phyloP scores from a whole-genome alignment of 2,797 vertebrate species.

The Oceanodroma leucorhoa region DNA sequence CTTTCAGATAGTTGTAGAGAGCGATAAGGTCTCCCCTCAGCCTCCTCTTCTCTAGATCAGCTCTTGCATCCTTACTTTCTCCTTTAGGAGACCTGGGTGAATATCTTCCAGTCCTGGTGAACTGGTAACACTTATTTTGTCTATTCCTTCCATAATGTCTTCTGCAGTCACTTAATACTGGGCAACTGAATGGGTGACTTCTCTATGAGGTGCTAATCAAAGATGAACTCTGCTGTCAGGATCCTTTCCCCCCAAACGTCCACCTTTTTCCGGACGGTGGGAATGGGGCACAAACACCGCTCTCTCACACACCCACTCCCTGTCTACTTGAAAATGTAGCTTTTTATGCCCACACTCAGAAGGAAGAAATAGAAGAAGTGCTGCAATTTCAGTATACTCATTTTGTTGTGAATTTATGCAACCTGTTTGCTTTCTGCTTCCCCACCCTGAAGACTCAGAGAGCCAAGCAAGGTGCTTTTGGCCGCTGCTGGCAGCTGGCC shows the following conservation, averaged over 20 bases:
- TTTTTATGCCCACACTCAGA: neutral
- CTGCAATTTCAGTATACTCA: neutral
- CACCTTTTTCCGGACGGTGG: constrained; percentile 11
- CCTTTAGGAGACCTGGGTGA: neutral
- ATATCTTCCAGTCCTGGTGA: neutral
- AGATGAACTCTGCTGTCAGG: neutral
- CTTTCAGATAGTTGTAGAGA: too few species aligned
- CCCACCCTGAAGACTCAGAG: neutral
- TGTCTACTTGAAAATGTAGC: constrained; percentile 5
- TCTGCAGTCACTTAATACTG: neutral
- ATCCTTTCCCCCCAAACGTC: neutral
- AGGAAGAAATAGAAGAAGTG: constrained; percentile 17
- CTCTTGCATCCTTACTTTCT: neutral
- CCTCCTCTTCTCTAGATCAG: too few species aligned
- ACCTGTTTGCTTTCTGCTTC: neutral
- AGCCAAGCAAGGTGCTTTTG: neutral
- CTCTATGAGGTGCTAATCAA: neutral
- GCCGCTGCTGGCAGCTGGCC: neutral
- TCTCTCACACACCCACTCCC: constrained; percentile 38
- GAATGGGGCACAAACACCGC: constrained; percentile 16
- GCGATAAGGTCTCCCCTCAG: too few species aligned
- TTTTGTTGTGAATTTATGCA: constrained; percentile 19
- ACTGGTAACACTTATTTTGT: neutral
- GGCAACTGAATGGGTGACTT: neutral
- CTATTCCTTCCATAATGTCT: neutral